Conservation (phyloP, 1,140 invertebrate species). For the Bombus fervidus region DNA sequence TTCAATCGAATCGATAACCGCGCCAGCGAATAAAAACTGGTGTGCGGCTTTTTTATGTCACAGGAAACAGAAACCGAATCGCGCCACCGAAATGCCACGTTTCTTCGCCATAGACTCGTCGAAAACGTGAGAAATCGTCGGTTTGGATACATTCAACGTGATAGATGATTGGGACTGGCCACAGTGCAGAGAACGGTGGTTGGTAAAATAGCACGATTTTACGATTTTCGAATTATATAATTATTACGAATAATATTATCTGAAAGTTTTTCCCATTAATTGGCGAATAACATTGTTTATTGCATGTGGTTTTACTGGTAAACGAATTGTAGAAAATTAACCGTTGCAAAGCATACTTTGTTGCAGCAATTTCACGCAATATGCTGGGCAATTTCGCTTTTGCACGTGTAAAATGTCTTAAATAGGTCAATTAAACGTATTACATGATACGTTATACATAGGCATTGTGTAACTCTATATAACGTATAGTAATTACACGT, state of each 20-base stretch:
- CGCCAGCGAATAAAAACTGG: not conserved
- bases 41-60: constrained; percentile 10
- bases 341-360: not conserved
- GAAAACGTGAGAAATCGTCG: not conserved
- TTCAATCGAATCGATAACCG: constrained; percentile 33
- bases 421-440: not conserved
- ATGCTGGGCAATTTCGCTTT: not conserved
- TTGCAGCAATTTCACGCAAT: not conserved
- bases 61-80: constrained; percentile 17
- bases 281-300: not conserved
- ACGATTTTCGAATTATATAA: not conserved
- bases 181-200: not conserved
- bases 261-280: not conserved
- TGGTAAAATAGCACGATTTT: no score
- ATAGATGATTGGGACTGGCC: not conserved
- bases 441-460: not conserved
- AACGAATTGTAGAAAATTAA: not conserved
- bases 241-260: not conserved
- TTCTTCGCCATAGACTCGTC: not conserved
- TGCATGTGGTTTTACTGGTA: not conserved
- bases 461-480: no score
- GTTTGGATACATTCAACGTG: not conserved
- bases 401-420: not conserved
- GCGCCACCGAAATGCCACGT: not conserved
- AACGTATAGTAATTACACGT: no score